A percentile compares a stretch with the other conserved stretches of the same genome.
Evolutionary conservation across 1,140 invertebrate species (phyloP).

Genomic region (Bombus pyrosoma): DNA sequence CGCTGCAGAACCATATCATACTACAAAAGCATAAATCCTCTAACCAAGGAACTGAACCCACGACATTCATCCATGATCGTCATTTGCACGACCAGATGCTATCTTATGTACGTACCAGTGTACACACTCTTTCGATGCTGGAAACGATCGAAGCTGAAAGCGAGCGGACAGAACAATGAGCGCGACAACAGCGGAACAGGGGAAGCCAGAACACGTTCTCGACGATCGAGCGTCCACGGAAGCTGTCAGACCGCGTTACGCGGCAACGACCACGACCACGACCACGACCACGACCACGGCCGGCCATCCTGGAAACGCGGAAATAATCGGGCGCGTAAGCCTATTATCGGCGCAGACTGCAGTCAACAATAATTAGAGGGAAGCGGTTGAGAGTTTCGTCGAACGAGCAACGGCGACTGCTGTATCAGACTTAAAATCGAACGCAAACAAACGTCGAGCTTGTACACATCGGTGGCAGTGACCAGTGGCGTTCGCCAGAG

Average conservation of each 20-base stretch:
- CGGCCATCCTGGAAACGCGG: slow-evolving; percentile 37
- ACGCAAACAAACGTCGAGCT: slow-evolving; percentile 48
- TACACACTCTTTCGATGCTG: not conserved
- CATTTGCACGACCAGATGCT: not conserved
- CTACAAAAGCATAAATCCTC: no score
- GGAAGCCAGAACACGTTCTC: slow-evolving; percentile 14
- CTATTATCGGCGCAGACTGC: slow-evolving; percentile 57
- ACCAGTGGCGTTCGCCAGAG: slow-evolving; percentile 19
- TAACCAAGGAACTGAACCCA: not conserved
- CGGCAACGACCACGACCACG: slow-evolving; percentile 16
- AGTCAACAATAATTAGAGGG: slow-evolving; percentile 68
- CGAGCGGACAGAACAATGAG: slow-evolving; percentile 39
- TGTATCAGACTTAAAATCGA: slow-evolving; percentile 58
- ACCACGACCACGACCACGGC: slow-evolving; percentile 12
- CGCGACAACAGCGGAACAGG: slow-evolving; percentile 10
- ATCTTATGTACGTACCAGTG: not conserved
- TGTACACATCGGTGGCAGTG: not conserved
- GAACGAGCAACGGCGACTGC: slow-evolving; percentile 34
- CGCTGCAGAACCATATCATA: no score
- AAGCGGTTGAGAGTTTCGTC: slow-evolving; percentile 47
- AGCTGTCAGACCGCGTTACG: slow-evolving; percentile 38
- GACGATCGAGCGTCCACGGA: slow-evolving; percentile 32
- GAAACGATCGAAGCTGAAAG: not conserved
- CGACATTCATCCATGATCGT: not conserved
- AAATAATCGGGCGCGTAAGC: slow-evolving; percentile 63